Percentiles rank a stretch among this genome's conserved stretches.
Conservation (phyloP, 2,888 invertebrate species). For the Ectemnius lituratus region DNA sequence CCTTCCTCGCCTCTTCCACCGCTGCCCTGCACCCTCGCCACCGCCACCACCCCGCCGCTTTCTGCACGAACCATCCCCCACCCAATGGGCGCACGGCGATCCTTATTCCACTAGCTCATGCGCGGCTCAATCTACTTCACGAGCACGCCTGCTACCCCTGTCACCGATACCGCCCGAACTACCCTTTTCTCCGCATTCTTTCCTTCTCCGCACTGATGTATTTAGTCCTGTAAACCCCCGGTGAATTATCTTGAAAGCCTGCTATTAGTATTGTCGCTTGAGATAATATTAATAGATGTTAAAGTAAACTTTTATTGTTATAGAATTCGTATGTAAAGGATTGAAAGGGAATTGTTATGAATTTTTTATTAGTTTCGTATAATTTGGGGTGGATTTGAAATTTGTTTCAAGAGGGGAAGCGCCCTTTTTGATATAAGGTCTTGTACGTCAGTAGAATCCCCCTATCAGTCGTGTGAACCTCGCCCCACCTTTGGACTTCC, state of each 20-base stretch:
- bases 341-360: too few species aligned
- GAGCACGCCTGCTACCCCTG: conserved; percentile 5
- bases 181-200: not conserved
- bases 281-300: too few species aligned
- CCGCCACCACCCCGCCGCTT: conserved; percentile 14
- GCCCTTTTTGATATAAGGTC: not conserved
- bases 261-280: too few species aligned
- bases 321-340: too few species aligned
- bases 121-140: not conserved
- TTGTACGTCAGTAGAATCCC: not conserved
- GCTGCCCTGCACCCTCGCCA: conserved; percentile 38
- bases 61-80: not conserved
- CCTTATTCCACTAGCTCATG: not conserved
- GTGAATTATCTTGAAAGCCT: conserved; percentile 1
- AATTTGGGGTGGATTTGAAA: not conserved
- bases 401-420: too few species aligned
- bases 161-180: not conserved
- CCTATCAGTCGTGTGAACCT: conserved; percentile 10
- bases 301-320: too few species aligned
- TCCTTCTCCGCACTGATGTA: not conserved
- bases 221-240: conserved; percentile 6
- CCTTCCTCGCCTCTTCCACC: conserved; percentile 29
- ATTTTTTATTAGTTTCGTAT: not conserved
- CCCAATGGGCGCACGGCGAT: conserved; percentile 16
- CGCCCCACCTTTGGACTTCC: conserved; percentile 11